A percentile compares a stretch with the other conserved stretches of the same genome.
phyloP scores from a whole-genome alignment of 2,888 invertebrate species.

The Tenthredo scrophulariae region DNA sequence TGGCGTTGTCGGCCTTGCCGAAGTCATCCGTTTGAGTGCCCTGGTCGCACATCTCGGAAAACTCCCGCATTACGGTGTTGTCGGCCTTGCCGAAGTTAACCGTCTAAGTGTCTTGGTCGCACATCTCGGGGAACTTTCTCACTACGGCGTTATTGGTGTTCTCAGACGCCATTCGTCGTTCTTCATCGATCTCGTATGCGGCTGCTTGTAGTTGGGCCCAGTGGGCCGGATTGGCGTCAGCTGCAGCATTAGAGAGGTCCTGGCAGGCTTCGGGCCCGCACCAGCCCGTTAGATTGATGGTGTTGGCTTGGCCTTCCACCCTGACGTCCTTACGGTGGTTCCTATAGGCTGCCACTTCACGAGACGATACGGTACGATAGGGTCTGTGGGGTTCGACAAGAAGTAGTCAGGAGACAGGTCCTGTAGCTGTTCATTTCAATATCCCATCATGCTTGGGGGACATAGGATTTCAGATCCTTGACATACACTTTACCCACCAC shows the following conservation, averaged over 20 bases:
- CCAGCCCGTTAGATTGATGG: not conserved
- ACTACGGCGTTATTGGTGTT: not conserved
- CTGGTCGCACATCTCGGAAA: too few species aligned
- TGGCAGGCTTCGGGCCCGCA: not conserved
- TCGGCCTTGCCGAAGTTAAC: too few species aligned
- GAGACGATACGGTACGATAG: not conserved
- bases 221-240: not conserved
- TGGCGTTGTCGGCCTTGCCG: too few species aligned
- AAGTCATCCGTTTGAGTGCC: too few species aligned
- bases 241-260: not conserved
- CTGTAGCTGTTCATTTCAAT: not conserved
- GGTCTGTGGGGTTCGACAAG: not conserved
- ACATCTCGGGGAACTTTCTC: not conserved
- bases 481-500: conserved; percentile 27
- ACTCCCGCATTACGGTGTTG: too few species aligned
- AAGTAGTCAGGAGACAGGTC: not conserved
- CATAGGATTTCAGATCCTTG: conserved; percentile 47
- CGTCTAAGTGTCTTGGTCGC: not conserved
- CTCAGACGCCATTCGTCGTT: not conserved
- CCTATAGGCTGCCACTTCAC: not conserved
- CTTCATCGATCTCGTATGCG: not conserved
- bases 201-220: not conserved
- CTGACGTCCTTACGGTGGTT: too few species aligned
- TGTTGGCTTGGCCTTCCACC: not conserved
- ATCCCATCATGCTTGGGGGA: not conserved